Evolutionary conservation across 1,140 invertebrate species (phyloP).

Genomic region (Aporrectodea caliginosa): DNA sequence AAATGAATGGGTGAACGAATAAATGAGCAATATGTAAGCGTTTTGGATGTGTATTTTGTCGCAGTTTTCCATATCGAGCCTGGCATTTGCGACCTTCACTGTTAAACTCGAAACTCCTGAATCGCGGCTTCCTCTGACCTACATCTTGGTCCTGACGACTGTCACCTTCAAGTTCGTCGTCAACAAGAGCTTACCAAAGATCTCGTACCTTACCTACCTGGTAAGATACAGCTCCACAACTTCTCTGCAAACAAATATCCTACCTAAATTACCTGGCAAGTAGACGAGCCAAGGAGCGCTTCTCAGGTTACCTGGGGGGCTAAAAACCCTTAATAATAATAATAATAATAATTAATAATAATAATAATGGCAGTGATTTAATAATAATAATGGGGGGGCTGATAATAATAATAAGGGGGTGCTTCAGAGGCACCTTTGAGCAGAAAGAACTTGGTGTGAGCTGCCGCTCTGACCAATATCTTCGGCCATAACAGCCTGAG

Average conservation of each 20-base stretch:
- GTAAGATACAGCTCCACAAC: conserved; percentile 25
- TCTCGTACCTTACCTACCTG: conserved; percentile 38
- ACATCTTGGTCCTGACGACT: conserved; percentile 36
- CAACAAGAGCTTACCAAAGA: conserved; percentile 37
- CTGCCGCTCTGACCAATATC: no score
- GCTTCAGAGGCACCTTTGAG: no score
- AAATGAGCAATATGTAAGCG: no score
- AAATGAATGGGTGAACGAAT: no score
- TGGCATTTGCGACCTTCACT: conserved; percentile 35
- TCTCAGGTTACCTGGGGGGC: not conserved
- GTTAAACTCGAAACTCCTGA: conserved; percentile 34
- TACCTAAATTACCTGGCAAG: not conserved
- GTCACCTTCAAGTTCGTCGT: conserved; percentile 40
- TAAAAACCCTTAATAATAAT: not conserved
- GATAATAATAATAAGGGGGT: no score
- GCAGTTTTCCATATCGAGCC: conserved; percentile 36
- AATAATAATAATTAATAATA: not conserved
- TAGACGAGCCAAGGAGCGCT: not conserved
- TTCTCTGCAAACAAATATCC: not conserved
- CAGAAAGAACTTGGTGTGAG: no score
- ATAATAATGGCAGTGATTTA: not conserved
- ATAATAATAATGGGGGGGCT: not conserved
- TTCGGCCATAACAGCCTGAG: no score
- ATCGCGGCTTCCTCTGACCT: conserved; percentile 36
- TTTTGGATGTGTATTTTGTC: no score